Evolutionary conservation across 2,113 vertebrate genomes (phyloP).

Genomic region (Epinephelus moara): DNA sequence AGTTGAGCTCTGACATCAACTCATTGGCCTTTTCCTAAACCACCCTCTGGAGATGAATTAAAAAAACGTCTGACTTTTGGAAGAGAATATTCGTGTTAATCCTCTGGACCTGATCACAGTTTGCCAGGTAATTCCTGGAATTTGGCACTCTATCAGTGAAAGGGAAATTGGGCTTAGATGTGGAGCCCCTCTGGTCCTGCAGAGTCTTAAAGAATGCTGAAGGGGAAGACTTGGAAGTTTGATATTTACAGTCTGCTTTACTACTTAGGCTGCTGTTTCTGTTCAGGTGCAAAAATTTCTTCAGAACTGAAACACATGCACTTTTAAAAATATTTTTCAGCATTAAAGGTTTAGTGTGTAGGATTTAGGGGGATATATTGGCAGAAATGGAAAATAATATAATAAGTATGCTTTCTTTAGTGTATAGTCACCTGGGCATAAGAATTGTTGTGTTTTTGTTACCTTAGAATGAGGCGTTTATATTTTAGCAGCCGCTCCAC

Average conservation of each 20-base stretch:
- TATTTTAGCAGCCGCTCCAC: no score
- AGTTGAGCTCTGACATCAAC: conserved; percentile 72
- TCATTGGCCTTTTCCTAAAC: conserved; percentile 64
- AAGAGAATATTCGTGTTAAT: conserved; percentile 71
- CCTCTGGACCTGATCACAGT: conserved; percentile 63
- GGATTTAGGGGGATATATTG: no score
- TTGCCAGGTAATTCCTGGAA: conserved; percentile 73
- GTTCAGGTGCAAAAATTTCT: background rate
- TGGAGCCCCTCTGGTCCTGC: conserved; percentile 55
- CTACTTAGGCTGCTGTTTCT: conserved; percentile 2
- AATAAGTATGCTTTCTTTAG: no score
- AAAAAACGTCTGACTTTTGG: conserved; percentile 53
- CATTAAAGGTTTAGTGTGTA: background rate
- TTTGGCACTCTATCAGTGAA: conserved; percentile 65
- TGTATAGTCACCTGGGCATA: no score
- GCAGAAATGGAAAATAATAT: no score
- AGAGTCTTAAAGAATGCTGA: conserved; percentile 50
- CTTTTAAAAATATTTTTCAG: background rate
- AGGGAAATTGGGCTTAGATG: conserved; percentile 68
- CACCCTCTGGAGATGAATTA: conserved; percentile 55
- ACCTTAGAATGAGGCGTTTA: no score
- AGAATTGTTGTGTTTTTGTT: no score
- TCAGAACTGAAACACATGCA: background rate
- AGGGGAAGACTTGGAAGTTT: conserved; percentile 50
- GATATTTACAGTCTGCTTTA: conserved; percentile 35